These are phyloP conservation scores for Enteromius trimaculatus DNA, from an alignment of 2,797 vertebrate genomes.

Conservation along the genomic window DNA sequence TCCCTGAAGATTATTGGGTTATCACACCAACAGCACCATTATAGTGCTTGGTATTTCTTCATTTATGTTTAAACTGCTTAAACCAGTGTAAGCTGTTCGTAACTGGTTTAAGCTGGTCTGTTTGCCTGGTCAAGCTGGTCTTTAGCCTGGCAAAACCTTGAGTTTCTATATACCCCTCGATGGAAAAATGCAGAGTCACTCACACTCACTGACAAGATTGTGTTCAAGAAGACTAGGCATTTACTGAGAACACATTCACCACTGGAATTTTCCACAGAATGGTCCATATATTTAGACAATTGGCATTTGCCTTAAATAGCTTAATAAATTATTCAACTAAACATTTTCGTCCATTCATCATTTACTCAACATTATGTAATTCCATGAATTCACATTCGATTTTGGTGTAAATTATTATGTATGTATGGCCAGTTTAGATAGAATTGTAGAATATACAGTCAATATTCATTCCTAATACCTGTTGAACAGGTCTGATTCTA, in stretches of 20 bases:
- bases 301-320: not conserved
- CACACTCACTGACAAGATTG: conserved; percentile 17
- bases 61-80: not conserved
- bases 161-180: not conserved
- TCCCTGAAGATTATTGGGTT: not conserved
- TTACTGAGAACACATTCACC: not conserved
- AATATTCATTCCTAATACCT: conserved; percentile 63
- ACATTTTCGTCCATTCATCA: not conserved
- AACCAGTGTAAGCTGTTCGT: not conserved
- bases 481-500: conserved; percentile 31
- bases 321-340: not conserved
- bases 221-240: conserved; percentile 54
- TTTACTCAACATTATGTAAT: not conserved
- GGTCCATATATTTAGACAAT: not conserved
- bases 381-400: no score
- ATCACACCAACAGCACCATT: not conserved
- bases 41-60: not conserved
- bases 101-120: not conserved
- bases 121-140: not conserved
- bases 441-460: conserved; percentile 40
- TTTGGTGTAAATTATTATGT: not conserved
- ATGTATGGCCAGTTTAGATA: not conserved
- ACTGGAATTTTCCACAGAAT: not conserved
- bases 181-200: conserved; percentile 66
- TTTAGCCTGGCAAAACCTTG: not conserved